Base-by-base conservation (phyloP, 2,888 invertebrate genomes). In the Acleris literana region DNA sequence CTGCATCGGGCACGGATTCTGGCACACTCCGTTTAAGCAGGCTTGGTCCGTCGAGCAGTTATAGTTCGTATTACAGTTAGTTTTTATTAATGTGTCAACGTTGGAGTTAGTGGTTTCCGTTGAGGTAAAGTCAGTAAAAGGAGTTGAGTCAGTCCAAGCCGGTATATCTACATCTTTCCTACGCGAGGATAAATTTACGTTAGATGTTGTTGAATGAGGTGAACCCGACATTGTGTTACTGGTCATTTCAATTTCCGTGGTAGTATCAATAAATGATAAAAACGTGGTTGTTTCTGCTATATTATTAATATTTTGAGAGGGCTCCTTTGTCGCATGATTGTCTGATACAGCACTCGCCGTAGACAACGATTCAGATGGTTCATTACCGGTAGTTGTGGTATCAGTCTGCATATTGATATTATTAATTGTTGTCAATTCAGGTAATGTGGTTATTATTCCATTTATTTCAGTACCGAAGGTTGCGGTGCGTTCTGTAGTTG, bases 31-130 rank as follows among this genome's bases (percentile, higher is more conserved):
- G 77, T 90, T 90, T 75, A 93, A 86, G 87, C 96, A 96, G 77
- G 93, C 93, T 85, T 95, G 94, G 77, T 93, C 90, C 78, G 89
- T 88, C 72, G 93, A 87, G 85, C 96, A 96, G 80, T 96, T 94
- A 73, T 85, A 85, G 84, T 95, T 94, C 78, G 87, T 87, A 78
- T 91, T 92, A 92, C 96, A 96, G 78, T 86, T 78, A 72, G 74
- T 79, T 77, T 86, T 88, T 84, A 76, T 76, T 69, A 76, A 70
- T 63, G 72, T 68, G 77, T 86, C 86, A 71, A 71, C 74, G 33
- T 64, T 69, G 63, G 69, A 68, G 67, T 68, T 72, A 43, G 71
- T 73, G 68, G 80, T 82, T 73, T 91, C 90, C 75, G 86, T 87
- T 66, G 87, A 76, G 70, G 92, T 93, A 71, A 87, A 74, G 80